Evolutionary conservation across 2,113 vertebrate genomes (phyloP), one percentile per base, ranked within the genome.

Genomic region (Mesembrinibis cayennensis): DNA sequence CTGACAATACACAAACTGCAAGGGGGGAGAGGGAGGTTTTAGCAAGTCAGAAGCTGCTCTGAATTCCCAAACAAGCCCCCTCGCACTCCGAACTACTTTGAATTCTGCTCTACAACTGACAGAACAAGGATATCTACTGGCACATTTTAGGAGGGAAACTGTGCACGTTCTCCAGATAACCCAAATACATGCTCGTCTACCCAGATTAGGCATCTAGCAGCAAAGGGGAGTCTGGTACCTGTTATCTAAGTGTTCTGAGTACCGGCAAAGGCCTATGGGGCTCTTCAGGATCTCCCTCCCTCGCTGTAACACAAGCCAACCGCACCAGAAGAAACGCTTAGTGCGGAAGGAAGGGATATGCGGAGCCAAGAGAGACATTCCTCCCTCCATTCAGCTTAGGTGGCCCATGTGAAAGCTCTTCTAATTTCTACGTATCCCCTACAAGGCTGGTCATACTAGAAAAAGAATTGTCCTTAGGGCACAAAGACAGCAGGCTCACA

Each of bases 1-100:
- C 99, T 99, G 99, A 97, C 99, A 99, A 98, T 99, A 99, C 74
- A 99, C 99, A 98, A 99, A 99, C 99, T 99, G 87, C 25, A 91
- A 94, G 82, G 63, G 88, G 66, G 70, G 93, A 89, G 92, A 96
- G 88, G 70, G 36, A 83, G 66, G 89, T 7, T 95, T 88, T 89
- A 90, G 93, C 67, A 49, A 63, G 65, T 93, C 81, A 86, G 59
- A 85, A 45, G 71, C 73, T 16, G 58, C 52, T 47, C 11, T 7
- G 16, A 76, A 63, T 29, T 56, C 90, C 61, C 87, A 77, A 90
- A 73, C 66, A 49, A 85, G 73, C 20, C 63, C 58, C 30, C 36
- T 42, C 47, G 34, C 70, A 2, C 73, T 61, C 82, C 0, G 1
- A 42, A 42, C 62, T 30, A 67, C 65, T 86, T 52, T 16, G 65